Evolutionary conservation across 2,797 vertebrate genomes (phyloP), one percentile per base, ranked within the genome.

Genomic region (Clangula hyemalis): DNA sequence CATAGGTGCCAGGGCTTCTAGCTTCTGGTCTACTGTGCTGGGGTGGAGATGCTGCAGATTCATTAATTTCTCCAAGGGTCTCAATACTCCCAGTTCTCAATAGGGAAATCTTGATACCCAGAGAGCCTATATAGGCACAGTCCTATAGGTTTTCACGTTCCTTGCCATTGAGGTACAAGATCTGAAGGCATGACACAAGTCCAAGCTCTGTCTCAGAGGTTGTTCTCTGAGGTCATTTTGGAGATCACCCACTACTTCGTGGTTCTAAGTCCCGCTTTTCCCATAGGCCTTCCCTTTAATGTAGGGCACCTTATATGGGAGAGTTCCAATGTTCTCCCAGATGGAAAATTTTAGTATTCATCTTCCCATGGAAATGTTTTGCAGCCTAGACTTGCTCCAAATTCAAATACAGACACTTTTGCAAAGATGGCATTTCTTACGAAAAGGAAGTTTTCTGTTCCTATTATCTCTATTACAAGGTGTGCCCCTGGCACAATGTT

Each of bases 1-100:
- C 11, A 2, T 2, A 34, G 5, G 2, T 43, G 13, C 54, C 13
- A 21, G 41, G 19, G n/a, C 43, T 62, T 49, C 27, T 39, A 43
- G 32, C 18, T 25, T 56, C 39, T 13, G 30, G 28, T 38, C 51
- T 69, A 11, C 24, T 41, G 62, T 1, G 1, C 28, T 64, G 64
- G 22, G 11, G 4, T 58, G 41, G 58, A 82, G 78, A 51, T 76
- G 32, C 41, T 73, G 41, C 53, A 77, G 13, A 5, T 56, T 25
- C 7, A 0, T 51, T 2, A 10, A 28, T 39, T 51, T 20, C 41
- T 58, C 66, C 1, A 0, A 32, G 18, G 30, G 25, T 38, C n/a
- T 78, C 2, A 53, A 62, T 5, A 16, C 45, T 72, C 27, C 30
- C 43, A 74, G 28, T 20, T 83, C 45, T 56, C 45, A 18, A 11